phyloP scores from a whole-genome alignment of 2,797 vertebrate species.

The Parambassis ranga region DNA sequence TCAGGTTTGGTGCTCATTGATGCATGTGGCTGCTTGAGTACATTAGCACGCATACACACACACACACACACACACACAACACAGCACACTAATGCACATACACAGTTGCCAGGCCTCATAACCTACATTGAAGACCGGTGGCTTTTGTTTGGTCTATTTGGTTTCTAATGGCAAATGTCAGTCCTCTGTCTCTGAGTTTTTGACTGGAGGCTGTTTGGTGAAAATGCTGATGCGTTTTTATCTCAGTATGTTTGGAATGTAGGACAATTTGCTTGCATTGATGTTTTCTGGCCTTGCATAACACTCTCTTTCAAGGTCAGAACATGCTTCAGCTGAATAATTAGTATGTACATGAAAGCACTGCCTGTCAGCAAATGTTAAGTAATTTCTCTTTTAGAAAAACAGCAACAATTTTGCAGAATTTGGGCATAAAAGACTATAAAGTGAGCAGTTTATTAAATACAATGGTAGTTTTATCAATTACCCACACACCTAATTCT shows the following conservation, averaged over 20 bases:
- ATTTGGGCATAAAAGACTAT: no score
- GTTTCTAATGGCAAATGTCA: slow-evolving; percentile 60
- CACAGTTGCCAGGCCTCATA: slow-evolving; percentile 35
- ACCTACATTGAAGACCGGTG: slow-evolving; percentile 52
- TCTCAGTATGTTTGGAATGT: slow-evolving; percentile 50
- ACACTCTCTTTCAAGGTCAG: slow-evolving; percentile 47
- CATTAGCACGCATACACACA: slow-evolving; percentile 39
- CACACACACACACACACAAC: neutral
- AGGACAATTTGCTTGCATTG: slow-evolving; percentile 41
- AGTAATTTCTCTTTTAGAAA: neutral
- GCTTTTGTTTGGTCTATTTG: slow-evolving; percentile 63
- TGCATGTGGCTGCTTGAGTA: slow-evolving; percentile 48
- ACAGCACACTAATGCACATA: slow-evolving; percentile 41
- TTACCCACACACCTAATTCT: neutral
- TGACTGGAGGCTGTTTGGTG: slow-evolving; percentile 65
- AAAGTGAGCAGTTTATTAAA: no score
- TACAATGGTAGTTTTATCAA: neutral
- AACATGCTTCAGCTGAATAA: neutral
- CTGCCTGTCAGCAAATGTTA: slow-evolving; percentile 9
- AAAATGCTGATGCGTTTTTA: slow-evolving; percentile 66
- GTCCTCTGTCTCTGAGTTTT: slow-evolving; percentile 53
- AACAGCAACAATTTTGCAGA: no score
- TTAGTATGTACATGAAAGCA: slow-evolving; percentile 7
- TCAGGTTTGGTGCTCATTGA: slow-evolving; percentile 43
- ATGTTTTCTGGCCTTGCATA: slow-evolving; percentile 10